Conservation (phyloP, 2,113 vertebrate genomes). For the Hippocampus barbouri region DNA sequence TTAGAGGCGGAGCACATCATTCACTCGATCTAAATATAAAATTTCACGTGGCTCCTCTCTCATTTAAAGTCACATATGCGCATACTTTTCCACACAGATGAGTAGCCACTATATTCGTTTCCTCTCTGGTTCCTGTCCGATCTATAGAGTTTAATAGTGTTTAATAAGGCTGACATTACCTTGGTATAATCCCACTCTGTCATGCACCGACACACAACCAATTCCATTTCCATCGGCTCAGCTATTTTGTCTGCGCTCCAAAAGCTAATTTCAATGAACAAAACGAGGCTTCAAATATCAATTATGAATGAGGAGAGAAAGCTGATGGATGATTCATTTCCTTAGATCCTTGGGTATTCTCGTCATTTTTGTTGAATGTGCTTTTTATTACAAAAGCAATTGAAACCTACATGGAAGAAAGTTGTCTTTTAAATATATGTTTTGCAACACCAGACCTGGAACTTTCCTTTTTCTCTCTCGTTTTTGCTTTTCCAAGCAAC, state of each 20-base stretch:
- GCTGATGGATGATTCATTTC: conserved; percentile 62
- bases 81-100: conserved; percentile 28
- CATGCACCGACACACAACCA: conserved; percentile 70
- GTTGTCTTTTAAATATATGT: background rate
- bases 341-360: conserved; percentile 50
- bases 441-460: background rate
- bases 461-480: background rate
- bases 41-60: conserved; percentile 18
- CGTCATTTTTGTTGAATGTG: conserved; percentile 52
- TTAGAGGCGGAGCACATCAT: conserved; percentile 10
- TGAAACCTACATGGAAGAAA: conserved; percentile 47
- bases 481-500: background rate
- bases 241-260: conserved; percentile 57
- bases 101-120: conserved; percentile 48
- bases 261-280: conserved; percentile 66
- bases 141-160: conserved; percentile 66
- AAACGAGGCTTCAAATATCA: conserved; percentile 66
- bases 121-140: conserved; percentile 50
- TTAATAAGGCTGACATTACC: conserved; percentile 73
- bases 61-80: conserved; percentile 39
- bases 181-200: conserved; percentile 66
- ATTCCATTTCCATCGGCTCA: conserved; percentile 70
- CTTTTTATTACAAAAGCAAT: conserved; percentile 26
- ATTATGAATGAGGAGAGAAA: conserved; percentile 55
- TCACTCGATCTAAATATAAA: conserved; percentile 21